Conservation (phyloP, 1,140 invertebrate genomes). For the Heliconius congener region DNA sequence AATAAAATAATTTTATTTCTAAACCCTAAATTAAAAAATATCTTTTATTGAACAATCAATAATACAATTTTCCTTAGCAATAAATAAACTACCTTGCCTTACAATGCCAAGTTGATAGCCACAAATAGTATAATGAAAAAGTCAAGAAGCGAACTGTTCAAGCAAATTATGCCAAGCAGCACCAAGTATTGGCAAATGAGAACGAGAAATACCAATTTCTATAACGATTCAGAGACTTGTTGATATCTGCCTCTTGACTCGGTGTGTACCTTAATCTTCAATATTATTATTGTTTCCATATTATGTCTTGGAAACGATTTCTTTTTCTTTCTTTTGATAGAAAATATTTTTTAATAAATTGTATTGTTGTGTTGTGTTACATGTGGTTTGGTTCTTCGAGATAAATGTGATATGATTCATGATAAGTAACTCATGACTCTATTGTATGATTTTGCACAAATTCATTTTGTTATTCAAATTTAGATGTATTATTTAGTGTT, state of each 20-base stretch:
- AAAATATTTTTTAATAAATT: not conserved
- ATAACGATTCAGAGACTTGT: slow-evolving; percentile 10
- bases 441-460: too few relatives aligned
- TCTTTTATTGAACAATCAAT: not conserved
- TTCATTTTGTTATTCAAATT: too few relatives aligned
- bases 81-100: not conserved
- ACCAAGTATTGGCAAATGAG: slow-evolving; percentile 6
- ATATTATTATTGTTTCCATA: slow-evolving; percentile 4
- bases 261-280: not conserved
- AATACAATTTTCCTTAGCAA: not conserved
- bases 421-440: too few relatives aligned
- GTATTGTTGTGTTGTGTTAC: not conserved
- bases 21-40: too few relatives aligned
- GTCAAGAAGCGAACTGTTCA: not conserved
- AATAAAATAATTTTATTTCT: too few relatives aligned
- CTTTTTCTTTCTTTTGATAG: not conserved
- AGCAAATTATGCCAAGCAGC: not conserved
- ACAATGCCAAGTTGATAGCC: not conserved
- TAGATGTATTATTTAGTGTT: too few relatives aligned
- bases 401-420: too few relatives aligned
- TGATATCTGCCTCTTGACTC: slow-evolving; percentile 6
- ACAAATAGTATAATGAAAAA: not conserved
- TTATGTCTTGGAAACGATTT: not conserved
- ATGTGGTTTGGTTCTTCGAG: not conserved
- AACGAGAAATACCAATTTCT: slow-evolving; percentile 14